phyloP scores from a whole-genome alignment of 2,797 vertebrate species.

The Falco peregrinus region DNA sequence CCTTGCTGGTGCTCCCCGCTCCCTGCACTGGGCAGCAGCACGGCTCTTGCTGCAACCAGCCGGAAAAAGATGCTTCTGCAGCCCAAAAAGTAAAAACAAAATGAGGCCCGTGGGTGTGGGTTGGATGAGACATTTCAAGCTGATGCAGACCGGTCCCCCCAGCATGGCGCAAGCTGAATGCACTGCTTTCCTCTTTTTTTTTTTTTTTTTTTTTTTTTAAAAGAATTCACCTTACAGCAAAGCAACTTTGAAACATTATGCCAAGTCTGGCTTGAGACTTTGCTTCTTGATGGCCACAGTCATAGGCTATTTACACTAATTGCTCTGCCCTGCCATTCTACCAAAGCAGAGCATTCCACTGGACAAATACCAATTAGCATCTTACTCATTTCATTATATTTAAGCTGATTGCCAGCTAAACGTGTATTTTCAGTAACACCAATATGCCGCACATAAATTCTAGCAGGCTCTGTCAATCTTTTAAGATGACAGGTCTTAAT shows the following conservation, averaged over 20 bases:
- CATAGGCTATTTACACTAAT: neutral
- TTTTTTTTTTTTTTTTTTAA: too few species aligned
- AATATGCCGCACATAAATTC: neutral
- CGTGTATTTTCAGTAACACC: neutral
- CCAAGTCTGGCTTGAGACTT: neutral
- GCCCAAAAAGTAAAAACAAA: neutral
- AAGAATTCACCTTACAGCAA: neutral
- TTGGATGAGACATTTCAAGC: neutral
- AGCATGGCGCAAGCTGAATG: rapidly evolving
- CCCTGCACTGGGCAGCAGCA: rapidly evolving
- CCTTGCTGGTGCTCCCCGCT: neutral
- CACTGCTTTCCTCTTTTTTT: neutral
- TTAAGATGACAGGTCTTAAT: neutral
- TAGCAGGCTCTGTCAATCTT: neutral
- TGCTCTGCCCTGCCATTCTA: neutral
- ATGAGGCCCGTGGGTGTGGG: neutral
- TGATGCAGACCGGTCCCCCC: neutral
- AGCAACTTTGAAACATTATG: neutral
- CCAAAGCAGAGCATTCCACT: neutral
- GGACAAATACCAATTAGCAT: neutral
- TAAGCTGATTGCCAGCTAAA: neutral
- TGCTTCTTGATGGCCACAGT: neutral
- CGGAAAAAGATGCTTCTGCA: neutral
- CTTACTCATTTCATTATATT: neutral
- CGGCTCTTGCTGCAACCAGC: rapidly evolving